Base-by-base conservation (phyloP, 2,888 invertebrate species). In the Thecocarcelia acutangulata region DNA sequence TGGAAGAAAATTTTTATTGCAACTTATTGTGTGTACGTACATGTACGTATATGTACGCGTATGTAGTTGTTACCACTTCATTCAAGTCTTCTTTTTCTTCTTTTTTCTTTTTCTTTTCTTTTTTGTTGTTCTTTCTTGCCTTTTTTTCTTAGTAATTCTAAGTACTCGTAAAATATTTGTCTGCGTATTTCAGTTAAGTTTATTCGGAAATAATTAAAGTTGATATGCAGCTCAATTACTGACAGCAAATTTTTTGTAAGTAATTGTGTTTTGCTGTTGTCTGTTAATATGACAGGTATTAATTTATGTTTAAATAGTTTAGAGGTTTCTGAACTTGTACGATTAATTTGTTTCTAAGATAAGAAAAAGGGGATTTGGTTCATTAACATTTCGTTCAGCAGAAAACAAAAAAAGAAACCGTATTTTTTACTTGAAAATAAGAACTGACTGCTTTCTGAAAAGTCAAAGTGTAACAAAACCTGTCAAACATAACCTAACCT, bases 221-320 rank as follows among this genome's bases (percentile, higher is more conserved):
- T 66, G 75, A 69, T 70, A 76, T 80, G 80, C 48, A 66, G 70
- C 76, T 76, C 54, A 66, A 76, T 80, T 80, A 72, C 63, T 52
- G 52, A 0, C 21, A 44, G n/a, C n/a, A n/a, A n/a, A n/a, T n/a
- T n/a, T n/a, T n/a, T n/a, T n/a, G n/a, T n/a, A n/a, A n/a, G n/a
- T n/a, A n/a, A n/a, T n/a, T n/a, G n/a, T n/a, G 17, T 8, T 70
- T 46, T 33, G 37, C 54, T 54, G 33, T 54, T 13, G n/a, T 44
- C 56, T 56, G 15, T n/a, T 15, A 37, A n/a, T 37, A 58, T 58
- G 44, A 58, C 46, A 59, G 12, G 42, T 54, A 44, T 44, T 42
- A 15, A n/a, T 3, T 42, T 59, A 42, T 21, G 28, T 28, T 28
- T 28, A 28, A 28, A 28, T 28, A 6, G 3, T 6, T 28, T 28